Evolutionary conservation across 2,888 invertebrate species (phyloP), one percentile per base, ranked within the genome.

Genomic region (Tinea trinotella): DNA sequence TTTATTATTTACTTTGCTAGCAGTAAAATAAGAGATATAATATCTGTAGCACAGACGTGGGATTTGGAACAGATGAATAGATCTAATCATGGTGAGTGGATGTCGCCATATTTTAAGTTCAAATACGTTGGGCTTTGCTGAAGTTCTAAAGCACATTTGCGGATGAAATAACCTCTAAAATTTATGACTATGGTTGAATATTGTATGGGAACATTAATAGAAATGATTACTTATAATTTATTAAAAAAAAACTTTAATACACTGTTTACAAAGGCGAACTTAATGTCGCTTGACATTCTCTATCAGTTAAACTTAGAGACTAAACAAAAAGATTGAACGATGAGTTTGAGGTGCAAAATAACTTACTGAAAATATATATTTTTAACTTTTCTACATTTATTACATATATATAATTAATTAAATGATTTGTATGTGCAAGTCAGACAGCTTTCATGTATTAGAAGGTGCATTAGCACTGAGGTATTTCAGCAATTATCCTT

Each of bases 31-130:
- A 30, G n/a, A 30, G 30, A 7, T 30, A 30, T 30, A 30, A 30
- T 30, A 30, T 30, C 30, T 30, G n/a, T 7, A 30, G 30, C 30
- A 22, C 30, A 7, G 30, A 30, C 30, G 30, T 30, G 30, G 30
- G 30, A 40, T 46, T 10, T 17, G n/a, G 19, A 46, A 46, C 19
- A 46, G 46, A 44, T 44, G 44, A 44, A 44, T 44, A 44, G 34
- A 63, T 68, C 71, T 77, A 82, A 83, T 84, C 75, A 72, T 59
- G 70, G 68, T 68, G 77, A 84, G 82, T 84, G 81, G 72, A 71
- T 74, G 78, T 76, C 77, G 71, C 76, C 71, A 75, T 82, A 77
- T 76, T 78, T 82, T 78, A 72, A 68, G 70, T 74, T 75, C 71
- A 68, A 64, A 67, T 67, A 64, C 53, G 35, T 5, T n/a, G 64